phyloP scores from a whole-genome alignment of 1,140 invertebrate species.

The Hirudo medicinalis region DNA sequence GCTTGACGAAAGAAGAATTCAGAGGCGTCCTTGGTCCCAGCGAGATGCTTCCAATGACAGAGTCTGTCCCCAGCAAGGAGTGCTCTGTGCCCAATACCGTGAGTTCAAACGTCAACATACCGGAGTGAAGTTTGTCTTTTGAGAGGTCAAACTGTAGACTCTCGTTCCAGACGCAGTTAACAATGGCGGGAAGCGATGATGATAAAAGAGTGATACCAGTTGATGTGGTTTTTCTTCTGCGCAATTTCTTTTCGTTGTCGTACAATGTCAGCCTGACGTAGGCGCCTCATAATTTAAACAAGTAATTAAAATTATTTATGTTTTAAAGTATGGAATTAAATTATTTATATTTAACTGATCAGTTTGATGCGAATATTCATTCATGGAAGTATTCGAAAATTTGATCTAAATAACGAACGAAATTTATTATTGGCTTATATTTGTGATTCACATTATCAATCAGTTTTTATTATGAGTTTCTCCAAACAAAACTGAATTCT shows the following conservation, averaged over 20 bases:
- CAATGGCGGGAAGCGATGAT: conserved; percentile 15
- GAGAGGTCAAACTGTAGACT: conserved; percentile 60
- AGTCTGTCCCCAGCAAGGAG: not conserved
- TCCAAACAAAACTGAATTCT: too few relatives aligned
- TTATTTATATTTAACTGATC: too few relatives aligned
- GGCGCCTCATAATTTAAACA: not conserved
- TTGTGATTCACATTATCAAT: too few relatives aligned
- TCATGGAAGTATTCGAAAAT: not conserved
- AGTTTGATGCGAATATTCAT: not conserved
- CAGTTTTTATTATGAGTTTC: too few relatives aligned
- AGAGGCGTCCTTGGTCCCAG: not conserved
- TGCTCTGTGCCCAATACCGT: not conserved
- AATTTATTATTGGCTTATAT: not conserved
- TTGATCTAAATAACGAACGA: not conserved
- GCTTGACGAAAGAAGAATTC: too few relatives aligned
- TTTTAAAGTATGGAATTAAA: too few relatives aligned
- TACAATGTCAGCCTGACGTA: not conserved
- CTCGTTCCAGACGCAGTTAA: conserved; percentile 82
- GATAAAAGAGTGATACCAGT: not conserved
- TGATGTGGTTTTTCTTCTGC: not conserved
- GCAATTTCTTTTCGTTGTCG: conserved; percentile 6
- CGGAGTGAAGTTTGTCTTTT: conserved; percentile 24
- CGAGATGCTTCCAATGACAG: not conserved
- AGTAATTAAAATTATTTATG: too few relatives aligned
- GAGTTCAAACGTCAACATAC: not conserved